These are phyloP conservation scores for Craterocephalus amniculus DNA, from an alignment of 2,797 vertebrate species.

Conservation along the genomic window DNA sequence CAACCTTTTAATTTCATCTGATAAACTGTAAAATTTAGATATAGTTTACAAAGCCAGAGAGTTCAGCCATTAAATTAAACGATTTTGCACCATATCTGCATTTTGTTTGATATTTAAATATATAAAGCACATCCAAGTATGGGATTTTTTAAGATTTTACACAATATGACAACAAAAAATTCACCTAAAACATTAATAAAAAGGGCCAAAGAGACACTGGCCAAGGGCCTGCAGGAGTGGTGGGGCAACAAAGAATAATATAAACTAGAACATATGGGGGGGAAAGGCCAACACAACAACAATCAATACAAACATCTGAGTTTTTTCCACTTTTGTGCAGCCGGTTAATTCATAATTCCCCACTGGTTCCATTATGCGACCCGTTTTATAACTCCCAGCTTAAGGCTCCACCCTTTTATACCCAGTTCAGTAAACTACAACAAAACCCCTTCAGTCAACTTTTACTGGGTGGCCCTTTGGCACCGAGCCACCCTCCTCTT, in stretches of 20 bases:
- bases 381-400: constrained; percentile 7
- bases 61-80: too few species aligned
- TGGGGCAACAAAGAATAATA: not conserved
- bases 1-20: too few species aligned
- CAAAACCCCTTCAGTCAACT: constrained; percentile 12
- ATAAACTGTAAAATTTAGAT: too few species aligned
- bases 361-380: not conserved
- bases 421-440: constrained; percentile 17
- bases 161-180: not conserved
- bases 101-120: too few species aligned
- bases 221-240: not conserved
- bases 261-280: not conserved
- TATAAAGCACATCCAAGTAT: too few species aligned
- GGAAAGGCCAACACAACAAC: not conserved
- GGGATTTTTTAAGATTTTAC: too few species aligned
- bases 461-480: not conserved
- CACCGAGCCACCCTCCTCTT: not conserved
- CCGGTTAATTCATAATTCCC: not conserved
- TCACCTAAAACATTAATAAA: not conserved
- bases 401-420: constrained; percentile 1
- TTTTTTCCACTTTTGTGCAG: not conserved
- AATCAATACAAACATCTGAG: not conserved
- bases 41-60: too few species aligned
- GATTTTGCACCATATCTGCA: too few species aligned
- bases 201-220: not conserved